Evolutionary conservation across 2,113 vertebrate genomes (phyloP).

Genomic region (Anoura caudifer): DNA sequence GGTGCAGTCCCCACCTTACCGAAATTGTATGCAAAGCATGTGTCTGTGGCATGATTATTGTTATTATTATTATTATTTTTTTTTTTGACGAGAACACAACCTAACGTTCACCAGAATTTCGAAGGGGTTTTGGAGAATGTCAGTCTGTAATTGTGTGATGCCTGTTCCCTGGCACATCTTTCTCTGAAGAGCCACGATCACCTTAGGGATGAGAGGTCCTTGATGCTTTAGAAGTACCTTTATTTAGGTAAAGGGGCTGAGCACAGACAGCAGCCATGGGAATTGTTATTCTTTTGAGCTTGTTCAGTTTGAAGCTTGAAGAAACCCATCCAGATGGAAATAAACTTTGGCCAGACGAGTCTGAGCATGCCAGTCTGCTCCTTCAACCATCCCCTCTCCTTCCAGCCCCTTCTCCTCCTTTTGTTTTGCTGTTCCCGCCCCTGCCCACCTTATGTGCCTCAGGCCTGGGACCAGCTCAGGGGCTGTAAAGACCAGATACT

Average conservation of each 20-base stretch:
- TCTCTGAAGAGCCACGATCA: background rate
- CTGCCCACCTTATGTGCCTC: background rate
- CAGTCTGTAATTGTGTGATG: background rate
- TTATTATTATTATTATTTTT: no score
- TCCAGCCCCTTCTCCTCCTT: background rate
- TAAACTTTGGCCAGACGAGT: background rate
- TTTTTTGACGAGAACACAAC: background rate
- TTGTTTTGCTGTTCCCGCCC: background rate
- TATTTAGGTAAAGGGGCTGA: background rate
- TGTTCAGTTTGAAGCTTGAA: slow-evolving; percentile 23
- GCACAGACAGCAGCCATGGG: background rate
- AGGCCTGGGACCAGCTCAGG: background rate
- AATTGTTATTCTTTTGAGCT: background rate
- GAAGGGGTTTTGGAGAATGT: background rate
- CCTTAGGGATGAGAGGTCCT: slow-evolving; percentile 11
- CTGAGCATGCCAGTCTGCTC: background rate
- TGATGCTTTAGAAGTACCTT: slow-evolving; percentile 39
- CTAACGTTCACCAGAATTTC: background rate
- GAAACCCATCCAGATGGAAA: background rate
- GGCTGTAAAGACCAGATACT: background rate
- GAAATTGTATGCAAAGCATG: background rate
- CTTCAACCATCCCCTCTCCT: background rate
- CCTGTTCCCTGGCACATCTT: background rate
- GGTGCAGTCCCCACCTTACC: background rate
- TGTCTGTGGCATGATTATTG: background rate